These are phyloP conservation scores for Girardia tigrina DNA, from an alignment of 2,888 invertebrate genomes.

Conservation along the genomic window DNA sequence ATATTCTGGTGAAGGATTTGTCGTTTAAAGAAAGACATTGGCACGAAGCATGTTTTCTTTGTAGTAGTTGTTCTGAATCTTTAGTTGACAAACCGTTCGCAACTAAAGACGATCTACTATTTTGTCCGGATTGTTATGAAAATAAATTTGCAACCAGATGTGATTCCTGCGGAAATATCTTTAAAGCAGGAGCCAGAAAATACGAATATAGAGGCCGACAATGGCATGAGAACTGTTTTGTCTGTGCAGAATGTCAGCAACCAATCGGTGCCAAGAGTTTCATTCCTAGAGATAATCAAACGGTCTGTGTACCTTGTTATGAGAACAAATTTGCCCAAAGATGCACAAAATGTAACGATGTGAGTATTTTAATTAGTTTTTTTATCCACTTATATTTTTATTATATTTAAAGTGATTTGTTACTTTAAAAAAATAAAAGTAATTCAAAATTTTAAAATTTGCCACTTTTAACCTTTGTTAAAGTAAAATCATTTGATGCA, in stretches of 20 bases:
- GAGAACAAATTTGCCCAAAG: conserved; percentile 95
- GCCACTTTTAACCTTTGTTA: too few species aligned
- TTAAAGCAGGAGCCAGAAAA: conserved; percentile 66
- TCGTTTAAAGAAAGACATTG: conserved; percentile 99
- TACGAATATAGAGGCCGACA: conserved; percentile 99
- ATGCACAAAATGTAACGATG: conserved; percentile 94
- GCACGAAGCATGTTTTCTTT: conserved; percentile 98
- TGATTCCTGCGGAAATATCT: conserved; percentile 79
- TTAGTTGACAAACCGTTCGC: conserved; percentile 99
- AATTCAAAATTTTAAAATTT: too few species aligned
- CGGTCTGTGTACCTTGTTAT: conserved; percentile 90
- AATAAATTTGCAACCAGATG: conserved; percentile 96
- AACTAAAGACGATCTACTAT: conserved; percentile 95
- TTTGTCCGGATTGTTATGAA: conserved; percentile 97
- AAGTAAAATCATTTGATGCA: too few species aligned
- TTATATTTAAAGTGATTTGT: too few species aligned
- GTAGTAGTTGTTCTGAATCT: conserved; percentile 85
- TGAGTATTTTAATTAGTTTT: too few species aligned
- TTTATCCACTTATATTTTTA: too few species aligned
- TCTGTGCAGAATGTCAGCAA: conserved; percentile 85
- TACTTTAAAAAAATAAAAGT: too few species aligned
- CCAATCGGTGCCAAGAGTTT: conserved; percentile 93
- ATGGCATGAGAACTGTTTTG: conserved; percentile 99
- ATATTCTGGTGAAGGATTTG: conserved; percentile 65
- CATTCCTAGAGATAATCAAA: conserved; percentile 91